Percentiles rank a stretch among this genome's conserved stretches.
These are phyloP conservation scores for Drosophila ohnishii DNA, from an alignment of 1,140 invertebrate species.

Conservation along the genomic window DNA sequence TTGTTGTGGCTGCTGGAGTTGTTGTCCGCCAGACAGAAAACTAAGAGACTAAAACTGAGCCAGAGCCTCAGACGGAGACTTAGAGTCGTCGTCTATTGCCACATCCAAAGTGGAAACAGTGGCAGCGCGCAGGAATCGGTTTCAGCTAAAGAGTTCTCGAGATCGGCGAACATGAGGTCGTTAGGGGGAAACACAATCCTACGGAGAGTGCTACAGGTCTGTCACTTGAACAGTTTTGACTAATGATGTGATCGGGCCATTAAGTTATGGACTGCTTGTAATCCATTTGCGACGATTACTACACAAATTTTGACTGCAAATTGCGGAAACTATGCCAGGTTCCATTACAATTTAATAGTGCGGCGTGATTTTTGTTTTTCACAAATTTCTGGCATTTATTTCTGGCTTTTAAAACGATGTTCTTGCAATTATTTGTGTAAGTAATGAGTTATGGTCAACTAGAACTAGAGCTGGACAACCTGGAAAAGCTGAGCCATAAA, in stretches of 20 bases:
- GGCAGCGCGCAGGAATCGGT: conserved; percentile 34
- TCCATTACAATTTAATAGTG: neutral
- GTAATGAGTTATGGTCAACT: neutral
- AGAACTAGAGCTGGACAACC: too few species aligned
- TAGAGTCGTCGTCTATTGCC: conserved; percentile 48
- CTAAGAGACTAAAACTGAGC: neutral
- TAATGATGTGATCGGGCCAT: conserved; percentile 30
- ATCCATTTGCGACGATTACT: conserved; percentile 26
- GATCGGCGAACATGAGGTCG: conserved; percentile 45
- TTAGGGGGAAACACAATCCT: conserved; percentile 41
- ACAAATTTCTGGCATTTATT: neutral
- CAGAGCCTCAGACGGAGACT: neutral
- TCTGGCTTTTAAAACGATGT: neutral
- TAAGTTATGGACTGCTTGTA: conserved; percentile 5
- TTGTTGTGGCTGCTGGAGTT: conserved; percentile 31
- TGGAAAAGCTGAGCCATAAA: too few species aligned
- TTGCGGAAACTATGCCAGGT: conserved; percentile 22
- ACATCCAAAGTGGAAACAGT: conserved; percentile 39
- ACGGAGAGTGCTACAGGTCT: conserved; percentile 11
- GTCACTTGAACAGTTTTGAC: conserved; percentile 31
- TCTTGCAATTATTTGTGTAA: neutral
- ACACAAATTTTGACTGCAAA: conserved; percentile 7
- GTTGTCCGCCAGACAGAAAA: conserved; percentile 44
- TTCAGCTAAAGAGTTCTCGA: conserved; percentile 34
- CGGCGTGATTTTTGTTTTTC: neutral